phyloP scores from a whole-genome alignment of 1,140 invertebrate genomes.

The Gryon sp. region DNA sequence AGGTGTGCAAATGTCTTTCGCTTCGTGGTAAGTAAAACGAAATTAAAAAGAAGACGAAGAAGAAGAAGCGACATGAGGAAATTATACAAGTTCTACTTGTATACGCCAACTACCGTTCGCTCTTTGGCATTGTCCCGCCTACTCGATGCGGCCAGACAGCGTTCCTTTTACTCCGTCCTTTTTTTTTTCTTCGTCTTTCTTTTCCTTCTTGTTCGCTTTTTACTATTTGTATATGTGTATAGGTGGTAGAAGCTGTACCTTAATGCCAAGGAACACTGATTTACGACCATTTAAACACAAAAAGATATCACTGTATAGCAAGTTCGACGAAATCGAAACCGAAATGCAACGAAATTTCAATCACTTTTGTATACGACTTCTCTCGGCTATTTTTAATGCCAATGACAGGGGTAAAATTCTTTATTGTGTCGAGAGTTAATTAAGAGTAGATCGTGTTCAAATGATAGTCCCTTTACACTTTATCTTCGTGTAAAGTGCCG shows the following conservation, averaged over 20 bases:
- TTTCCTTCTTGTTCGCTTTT: conserved; percentile 30
- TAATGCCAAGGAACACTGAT: conserved; percentile 50
- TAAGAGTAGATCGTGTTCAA: conserved; percentile 44
- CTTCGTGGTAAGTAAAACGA: conserved; percentile 37
- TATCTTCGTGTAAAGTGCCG: conserved; percentile 11
- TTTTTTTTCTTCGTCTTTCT: conserved; percentile 9
- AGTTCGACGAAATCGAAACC: conserved; percentile 51
- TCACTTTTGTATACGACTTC: conserved; percentile 45
- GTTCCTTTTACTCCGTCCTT: conserved; percentile 37
- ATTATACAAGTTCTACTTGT: conserved; percentile 60
- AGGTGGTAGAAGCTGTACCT: conserved; percentile 32
- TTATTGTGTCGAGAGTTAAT: conserved; percentile 55
- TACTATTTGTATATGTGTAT: conserved; percentile 25
- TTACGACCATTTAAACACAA: conserved; percentile 63
- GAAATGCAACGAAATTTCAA: conserved; percentile 52
- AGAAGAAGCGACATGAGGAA: conserved; percentile 46
- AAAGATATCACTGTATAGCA: conserved; percentile 44
- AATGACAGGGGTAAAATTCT: conserved; percentile 51
- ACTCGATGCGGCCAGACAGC: conserved; percentile 42
- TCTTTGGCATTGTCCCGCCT: conserved; percentile 57
- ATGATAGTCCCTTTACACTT: conserved; percentile 25
- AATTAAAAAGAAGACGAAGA: conserved; percentile 9
- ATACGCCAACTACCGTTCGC: conserved; percentile 60
- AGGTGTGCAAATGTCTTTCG: conserved; percentile 54
- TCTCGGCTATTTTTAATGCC: conserved; percentile 40